Conservation (phyloP, 2,888 invertebrate species). For the Celastrina argiolus region DNA sequence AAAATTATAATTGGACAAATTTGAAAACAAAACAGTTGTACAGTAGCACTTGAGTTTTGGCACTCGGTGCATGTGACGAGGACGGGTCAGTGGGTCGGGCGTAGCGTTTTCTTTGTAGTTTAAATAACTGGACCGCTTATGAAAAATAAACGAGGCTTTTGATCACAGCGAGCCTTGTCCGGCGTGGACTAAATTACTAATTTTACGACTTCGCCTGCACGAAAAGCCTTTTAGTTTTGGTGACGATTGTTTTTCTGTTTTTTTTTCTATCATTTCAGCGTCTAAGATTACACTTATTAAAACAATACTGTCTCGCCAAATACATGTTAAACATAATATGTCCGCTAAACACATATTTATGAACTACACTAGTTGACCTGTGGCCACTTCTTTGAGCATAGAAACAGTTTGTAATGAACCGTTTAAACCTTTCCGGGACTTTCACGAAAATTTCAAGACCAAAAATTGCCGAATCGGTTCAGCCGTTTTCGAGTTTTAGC, state of each 20-base stretch:
- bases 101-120: slow-evolving; percentile 15
- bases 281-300: no score
- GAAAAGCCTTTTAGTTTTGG: not conserved
- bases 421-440: no score
- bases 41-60: slow-evolving; percentile 2
- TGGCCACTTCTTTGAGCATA: no score
- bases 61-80: slow-evolving; percentile 9
- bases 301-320: no score
- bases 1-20: slow-evolving; percentile 9
- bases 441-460: no score
- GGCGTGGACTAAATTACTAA: slow-evolving; percentile 12
- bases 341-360: no score
- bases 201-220: slow-evolving; percentile 1
- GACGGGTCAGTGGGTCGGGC: slow-evolving; percentile 10
- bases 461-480: no score
- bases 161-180: slow-evolving; percentile 1
- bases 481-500: no score
- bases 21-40: not conserved
- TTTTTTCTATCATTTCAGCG: no score
- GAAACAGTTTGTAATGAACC: no score
- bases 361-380: no score
- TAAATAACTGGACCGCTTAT: slow-evolving; percentile 21
- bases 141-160: slow-evolving; percentile 19
- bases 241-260: not conserved
- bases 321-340: no score